phyloP scores from a whole-genome alignment of 2,797 vertebrate species.

The Karalla daura region DNA sequence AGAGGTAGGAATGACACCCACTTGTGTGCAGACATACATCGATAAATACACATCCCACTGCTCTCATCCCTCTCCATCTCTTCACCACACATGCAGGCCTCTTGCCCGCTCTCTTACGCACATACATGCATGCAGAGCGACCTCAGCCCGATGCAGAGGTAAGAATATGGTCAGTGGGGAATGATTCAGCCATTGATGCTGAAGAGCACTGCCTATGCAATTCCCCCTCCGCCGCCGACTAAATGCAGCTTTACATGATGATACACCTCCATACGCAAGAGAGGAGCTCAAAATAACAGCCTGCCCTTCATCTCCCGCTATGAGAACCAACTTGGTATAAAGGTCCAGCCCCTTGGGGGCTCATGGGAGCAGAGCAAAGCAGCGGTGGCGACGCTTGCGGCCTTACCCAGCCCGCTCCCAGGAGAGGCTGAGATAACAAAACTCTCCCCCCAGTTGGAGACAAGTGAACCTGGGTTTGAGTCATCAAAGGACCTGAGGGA shows the following conservation, averaged over 20 bases:
- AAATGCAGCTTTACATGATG: slow-evolving; percentile 23
- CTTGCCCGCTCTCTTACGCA: not conserved
- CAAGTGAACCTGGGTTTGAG: slow-evolving; percentile 38
- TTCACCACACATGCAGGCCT: not conserved
- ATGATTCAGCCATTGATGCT: slow-evolving; percentile 37
- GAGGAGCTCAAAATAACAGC: slow-evolving; percentile 50
- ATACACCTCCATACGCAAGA: slow-evolving; percentile 43
- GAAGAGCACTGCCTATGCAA: not conserved
- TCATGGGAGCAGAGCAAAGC: slow-evolving; percentile 38
- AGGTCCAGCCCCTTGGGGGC: not conserved
- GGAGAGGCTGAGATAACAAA: slow-evolving; percentile 41
- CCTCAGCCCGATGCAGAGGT: not conserved
- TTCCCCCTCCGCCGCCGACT: slow-evolving; percentile 1
- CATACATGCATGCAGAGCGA: not conserved
- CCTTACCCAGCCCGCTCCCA: slow-evolving; percentile 25
- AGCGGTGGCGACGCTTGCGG: slow-evolving; percentile 12
- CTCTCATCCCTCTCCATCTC: slow-evolving; percentile 11
- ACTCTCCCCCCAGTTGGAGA: slow-evolving; percentile 35
- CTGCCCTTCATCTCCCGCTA: slow-evolving; percentile 14
- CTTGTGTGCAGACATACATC: slow-evolving; percentile 6
- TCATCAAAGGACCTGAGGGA: slow-evolving; percentile 38
- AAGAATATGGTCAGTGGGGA: not conserved
- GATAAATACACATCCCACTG: not conserved
- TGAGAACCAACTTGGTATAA: slow-evolving; percentile 8
- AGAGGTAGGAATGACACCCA: slow-evolving; percentile 45